phyloP scores from a whole-genome alignment of 2,797 vertebrate species.

The Chiroxiphia lanceolata region DNA sequence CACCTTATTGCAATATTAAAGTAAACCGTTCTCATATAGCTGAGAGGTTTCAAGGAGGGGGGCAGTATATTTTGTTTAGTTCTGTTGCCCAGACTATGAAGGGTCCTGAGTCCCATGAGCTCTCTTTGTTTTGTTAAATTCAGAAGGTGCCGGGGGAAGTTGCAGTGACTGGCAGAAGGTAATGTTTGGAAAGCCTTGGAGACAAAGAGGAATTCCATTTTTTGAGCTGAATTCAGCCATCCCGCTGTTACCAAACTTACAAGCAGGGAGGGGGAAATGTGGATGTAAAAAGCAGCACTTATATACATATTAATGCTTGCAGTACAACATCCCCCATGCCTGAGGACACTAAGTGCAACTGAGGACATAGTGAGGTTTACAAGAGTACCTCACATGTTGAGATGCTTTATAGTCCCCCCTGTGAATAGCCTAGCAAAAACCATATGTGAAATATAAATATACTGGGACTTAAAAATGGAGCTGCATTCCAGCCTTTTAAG shows the following conservation, averaged over 20 bases:
- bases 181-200: background rate
- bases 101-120: background rate
- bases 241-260: slow-evolving; percentile 24
- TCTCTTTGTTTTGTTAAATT: background rate
- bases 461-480: slow-evolving; percentile 65
- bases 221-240: background rate
- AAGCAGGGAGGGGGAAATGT: background rate
- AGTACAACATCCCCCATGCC: slow-evolving; percentile 34
- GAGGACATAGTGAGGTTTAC: slow-evolving; percentile 58
- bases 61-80: background rate
- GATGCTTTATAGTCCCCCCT: slow-evolving; percentile 67
- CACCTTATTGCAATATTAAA: background rate
- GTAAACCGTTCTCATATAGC: background rate
- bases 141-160: background rate
- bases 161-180: background rate
- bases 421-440: slow-evolving; percentile 65
- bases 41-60: background rate
- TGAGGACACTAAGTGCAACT: slow-evolving; percentile 63
- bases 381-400: slow-evolving; percentile 65
- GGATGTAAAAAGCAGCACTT: slow-evolving; percentile 24
- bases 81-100: background rate
- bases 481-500: slow-evolving; percentile 66
- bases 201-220: slow-evolving; percentile 18
- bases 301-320: slow-evolving; percentile 25
- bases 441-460: slow-evolving; percentile 72